A percentile compares a stretch with the other conserved stretches of the same genome.
phyloP scores from a whole-genome alignment of 2,113 vertebrate genomes.

The Zosterops japonicus region DNA sequence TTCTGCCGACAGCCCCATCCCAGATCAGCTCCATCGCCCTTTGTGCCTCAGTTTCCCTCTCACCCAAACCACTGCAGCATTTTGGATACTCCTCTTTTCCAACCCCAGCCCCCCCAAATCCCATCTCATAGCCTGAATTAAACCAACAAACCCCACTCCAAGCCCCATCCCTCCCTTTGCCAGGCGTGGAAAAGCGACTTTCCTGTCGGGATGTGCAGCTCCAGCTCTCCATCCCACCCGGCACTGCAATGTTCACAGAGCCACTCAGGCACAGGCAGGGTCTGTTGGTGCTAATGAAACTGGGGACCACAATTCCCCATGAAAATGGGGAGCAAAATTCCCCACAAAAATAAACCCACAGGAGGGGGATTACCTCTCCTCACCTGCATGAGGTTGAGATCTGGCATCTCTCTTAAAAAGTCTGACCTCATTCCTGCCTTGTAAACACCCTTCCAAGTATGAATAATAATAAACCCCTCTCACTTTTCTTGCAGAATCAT shows the following conservation, averaged over 20 bases:
- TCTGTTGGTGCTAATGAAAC: constrained; percentile 53
- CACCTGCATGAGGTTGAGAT: not conserved
- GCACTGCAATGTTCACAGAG: not conserved
- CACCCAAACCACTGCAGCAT: not conserved
- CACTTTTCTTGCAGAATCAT: constrained; percentile 61
- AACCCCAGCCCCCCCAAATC: not conserved
- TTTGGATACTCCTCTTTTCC: not conserved
- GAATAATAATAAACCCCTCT: constrained; percentile 55
- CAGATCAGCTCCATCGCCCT: fast-evolving
- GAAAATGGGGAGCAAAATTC: constrained; percentile 54
- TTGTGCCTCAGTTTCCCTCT: not conserved
- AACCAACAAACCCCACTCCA: not conserved
- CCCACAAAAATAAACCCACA: not conserved
- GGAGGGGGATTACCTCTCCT: constrained; percentile 3
- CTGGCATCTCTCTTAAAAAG: constrained; percentile 45
- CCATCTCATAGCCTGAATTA: not conserved
- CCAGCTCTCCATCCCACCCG: not conserved
- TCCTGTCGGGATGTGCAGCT: not conserved
- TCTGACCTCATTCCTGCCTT: constrained; percentile 61
- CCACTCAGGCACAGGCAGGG: not conserved
- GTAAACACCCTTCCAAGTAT: constrained; percentile 50
- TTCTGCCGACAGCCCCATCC: fast-evolving
- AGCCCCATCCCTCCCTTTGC: not conserved
- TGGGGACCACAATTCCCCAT: constrained; percentile 55
- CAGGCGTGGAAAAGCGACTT: fast-evolving